A percentile compares a stretch with the other conserved stretches of the same genome.
Evolutionary conservation across 2,113 vertebrate genomes (phyloP).

Genomic region (Stercorarius parasiticus): DNA sequence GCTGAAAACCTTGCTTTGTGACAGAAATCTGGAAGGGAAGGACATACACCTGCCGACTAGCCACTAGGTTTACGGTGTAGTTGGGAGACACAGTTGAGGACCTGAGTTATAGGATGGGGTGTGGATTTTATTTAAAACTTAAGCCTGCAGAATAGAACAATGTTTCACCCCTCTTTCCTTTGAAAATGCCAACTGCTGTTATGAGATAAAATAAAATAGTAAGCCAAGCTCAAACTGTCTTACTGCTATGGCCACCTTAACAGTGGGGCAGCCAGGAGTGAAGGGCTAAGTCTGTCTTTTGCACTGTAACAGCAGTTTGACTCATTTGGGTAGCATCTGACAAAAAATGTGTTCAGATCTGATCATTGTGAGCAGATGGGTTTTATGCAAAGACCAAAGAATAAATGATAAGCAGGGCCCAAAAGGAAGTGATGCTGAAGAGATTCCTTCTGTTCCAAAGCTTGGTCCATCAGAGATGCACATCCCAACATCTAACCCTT

Average conservation of each 20-base stretch:
- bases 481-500: not conserved
- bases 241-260: not conserved
- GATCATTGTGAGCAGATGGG: not conserved
- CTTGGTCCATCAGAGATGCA: not conserved
- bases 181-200: not conserved
- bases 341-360: not conserved
- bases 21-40: not conserved
- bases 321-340: not conserved
- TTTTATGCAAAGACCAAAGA: not conserved
- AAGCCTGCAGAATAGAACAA: not conserved
- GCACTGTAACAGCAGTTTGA: not conserved
- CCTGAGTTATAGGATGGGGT: not conserved
- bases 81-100: not conserved
- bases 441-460: not conserved
- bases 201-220: not conserved
- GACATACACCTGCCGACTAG: not conserved
- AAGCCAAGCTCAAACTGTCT: not conserved
- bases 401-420: not conserved
- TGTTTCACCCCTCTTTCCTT: not conserved
- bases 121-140: not conserved
- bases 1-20: not conserved
- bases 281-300: not conserved
- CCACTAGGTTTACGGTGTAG: not conserved
- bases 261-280: not conserved
- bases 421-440: not conserved